Evolutionary conservation across 2,113 vertebrate genomes (phyloP), one percentile per base, ranked within the genome.

Genomic region (Promerops cafer): DNA sequence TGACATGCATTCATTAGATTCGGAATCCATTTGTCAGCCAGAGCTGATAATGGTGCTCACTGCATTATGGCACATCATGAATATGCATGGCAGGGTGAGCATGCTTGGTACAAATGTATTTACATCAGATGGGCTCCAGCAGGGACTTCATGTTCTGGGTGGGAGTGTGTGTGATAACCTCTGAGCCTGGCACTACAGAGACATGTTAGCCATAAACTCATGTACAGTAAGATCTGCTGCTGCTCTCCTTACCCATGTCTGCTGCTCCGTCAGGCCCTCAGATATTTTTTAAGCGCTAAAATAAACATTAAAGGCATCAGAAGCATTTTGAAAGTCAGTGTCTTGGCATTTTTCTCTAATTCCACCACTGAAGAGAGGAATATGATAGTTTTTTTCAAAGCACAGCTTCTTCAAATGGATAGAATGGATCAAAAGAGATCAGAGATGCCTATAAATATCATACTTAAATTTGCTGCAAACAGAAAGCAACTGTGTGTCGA

Each of bases 11-110:
- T 59, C 52, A 19, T 81, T 52, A 64, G 96, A 91, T 71, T 56
- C 91, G 96, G 91, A 94, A 95, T 35, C 83, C 95, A 49, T 89
- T 65, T 96, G 96, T 93, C 96, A 95, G 64, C 56, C 96, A 92
- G 79, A 83, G 85, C 95, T 96, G 95, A 64, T 39, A n/a, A n/a
- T 6, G 13, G 76, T 7, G 49, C 93, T 96, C 11, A 12, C 83
- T 89, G 93, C 90, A 65, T 72, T 80, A 31, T 86, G 89, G 71
- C 93, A 85, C 4, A 0, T 20, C 75, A 91, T 93, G 91, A 95
- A 86, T 94, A 83, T 93, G 77, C 93, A 95, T 52, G 64, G 0
- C 57, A 72, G 64, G 78, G 18, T 21, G 49, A 64, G 70, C 75
- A 16, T 3, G 66, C 77, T 89, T 42, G 69, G 66, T 23, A 66